Evolutionary conservation across 2,888 invertebrate species (phyloP).

Genomic region (Drosophila niveifrons): DNA sequence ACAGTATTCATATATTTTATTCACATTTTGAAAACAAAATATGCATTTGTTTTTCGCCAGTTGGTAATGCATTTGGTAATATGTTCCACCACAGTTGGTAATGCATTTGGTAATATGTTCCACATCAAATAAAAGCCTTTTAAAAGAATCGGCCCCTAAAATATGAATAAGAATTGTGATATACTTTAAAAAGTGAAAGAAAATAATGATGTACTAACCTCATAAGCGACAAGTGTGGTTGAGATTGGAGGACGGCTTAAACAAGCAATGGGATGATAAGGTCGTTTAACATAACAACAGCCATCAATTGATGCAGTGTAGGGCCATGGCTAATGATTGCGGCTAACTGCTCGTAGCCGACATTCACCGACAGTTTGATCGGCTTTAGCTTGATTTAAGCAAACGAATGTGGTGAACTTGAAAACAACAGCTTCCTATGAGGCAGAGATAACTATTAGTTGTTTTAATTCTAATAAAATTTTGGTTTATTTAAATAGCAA

Average conservation of each 20-base stretch:
- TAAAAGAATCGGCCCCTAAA: no score
- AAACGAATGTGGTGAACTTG: not conserved
- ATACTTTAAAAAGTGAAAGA: not conserved
- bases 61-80: not conserved
- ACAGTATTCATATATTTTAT: not conserved
- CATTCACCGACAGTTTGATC: not conserved
- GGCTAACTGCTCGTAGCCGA: not conserved
- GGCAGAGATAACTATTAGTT: no score
- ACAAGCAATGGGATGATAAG: not conserved
- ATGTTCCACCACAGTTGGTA: no score
- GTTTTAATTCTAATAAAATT: no score
- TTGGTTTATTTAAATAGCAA: no score
- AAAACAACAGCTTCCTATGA: not conserved
- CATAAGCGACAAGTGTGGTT: conserved; percentile 1
- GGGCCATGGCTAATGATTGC: not conserved
- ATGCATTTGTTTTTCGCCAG: not conserved
- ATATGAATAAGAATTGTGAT: not conserved
- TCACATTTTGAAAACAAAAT: no score
- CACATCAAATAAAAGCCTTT: no score
- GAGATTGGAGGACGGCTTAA: not conserved
- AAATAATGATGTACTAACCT: not conserved
- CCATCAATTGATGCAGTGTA: not conserved
- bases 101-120: no score
- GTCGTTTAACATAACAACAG: not conserved
- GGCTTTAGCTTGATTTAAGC: not conserved